Evolutionary conservation across 2,113 vertebrate genomes (phyloP).

Genomic region (Notarius quadriscutis): DNA sequence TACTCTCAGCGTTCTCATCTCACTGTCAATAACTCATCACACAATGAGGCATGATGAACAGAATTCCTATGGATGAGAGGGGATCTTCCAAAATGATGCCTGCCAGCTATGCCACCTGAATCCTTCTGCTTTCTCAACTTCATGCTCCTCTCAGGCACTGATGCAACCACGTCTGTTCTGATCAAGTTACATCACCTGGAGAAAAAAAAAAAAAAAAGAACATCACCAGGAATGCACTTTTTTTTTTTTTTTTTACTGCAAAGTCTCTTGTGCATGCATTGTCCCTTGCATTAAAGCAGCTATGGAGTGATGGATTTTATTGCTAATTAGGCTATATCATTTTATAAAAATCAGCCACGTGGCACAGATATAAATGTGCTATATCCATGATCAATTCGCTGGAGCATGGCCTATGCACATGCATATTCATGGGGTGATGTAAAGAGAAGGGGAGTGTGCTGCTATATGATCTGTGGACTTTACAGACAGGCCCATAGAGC

Average conservation of each 20-base stretch:
- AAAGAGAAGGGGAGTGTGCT: slow-evolving; percentile 35
- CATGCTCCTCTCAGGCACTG: slow-evolving; percentile 24
- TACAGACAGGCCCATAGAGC: slow-evolving; percentile 54
- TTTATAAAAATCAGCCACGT: slow-evolving; percentile 58
- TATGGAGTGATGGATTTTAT: slow-evolving; percentile 43
- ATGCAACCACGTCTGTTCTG: slow-evolving; percentile 45
- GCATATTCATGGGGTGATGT: slow-evolving; percentile 56
- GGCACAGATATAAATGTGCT: slow-evolving; percentile 54
- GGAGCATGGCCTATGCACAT: slow-evolving; percentile 43
- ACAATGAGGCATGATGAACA: slow-evolving; percentile 48
- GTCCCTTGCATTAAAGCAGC: slow-evolving; percentile 18
- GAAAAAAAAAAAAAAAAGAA: slow-evolving; percentile 4
- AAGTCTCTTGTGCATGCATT: slow-evolving; percentile 18
- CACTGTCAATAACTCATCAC: slow-evolving; percentile 57
- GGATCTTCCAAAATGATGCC: slow-evolving; percentile 46
- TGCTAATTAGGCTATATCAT: slow-evolving; percentile 58
- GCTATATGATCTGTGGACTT: slow-evolving; percentile 52
- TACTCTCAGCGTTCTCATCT: slow-evolving; percentile 41
- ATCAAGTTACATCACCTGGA: slow-evolving; percentile 51
- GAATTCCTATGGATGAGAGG: slow-evolving; percentile 47
- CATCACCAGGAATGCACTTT: background rate
- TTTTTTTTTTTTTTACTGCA: slow-evolving; percentile 1
- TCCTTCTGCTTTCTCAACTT: slow-evolving; percentile 29
- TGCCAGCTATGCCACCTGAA: slow-evolving; percentile 49
- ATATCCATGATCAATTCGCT: slow-evolving; percentile 46